Evolutionary conservation across 2,797 vertebrate species (phyloP), one percentile per base, ranked within the genome.

Genomic region (Gouania willdenowi): DNA sequence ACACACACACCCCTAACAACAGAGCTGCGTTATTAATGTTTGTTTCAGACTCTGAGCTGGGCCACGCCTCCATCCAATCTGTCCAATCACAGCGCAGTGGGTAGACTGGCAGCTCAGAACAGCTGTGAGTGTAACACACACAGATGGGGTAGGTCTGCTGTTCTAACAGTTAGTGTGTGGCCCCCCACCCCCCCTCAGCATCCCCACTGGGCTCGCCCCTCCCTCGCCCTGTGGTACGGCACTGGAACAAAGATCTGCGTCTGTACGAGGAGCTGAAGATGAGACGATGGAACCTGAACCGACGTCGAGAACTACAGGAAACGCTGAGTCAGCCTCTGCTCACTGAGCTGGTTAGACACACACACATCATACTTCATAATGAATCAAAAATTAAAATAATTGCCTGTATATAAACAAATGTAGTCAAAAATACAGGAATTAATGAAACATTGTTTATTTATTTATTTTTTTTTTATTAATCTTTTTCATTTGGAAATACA

Each of bases 231-330:
- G 63, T 63, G 1, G 42, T 42, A n/a, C 69, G 58, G 1, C 71
- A 83, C 5, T 86, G 86, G 83, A 54, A 60, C 0, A 86, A 85
- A 58, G 88, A 87, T 42, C 66, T 87, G 4, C 79, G 68, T 29
- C 66, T 88, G 2, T 88, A 84, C 1, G 88, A 90, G 19, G 88
- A 89, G 7, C 89, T 83, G 66, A 88, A 86, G 61, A 79, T 88
- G 9, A 81, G 85, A 3, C 55, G 77, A 3, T 68, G 73, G 18
- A 86, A 71, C 49, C 71, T 83, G 41, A 77, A 37, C 49, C 60
- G 79, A 3, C 78, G 86, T 10, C 58, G 84, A 1, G 87, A 90
- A 59, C 59, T 87, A 72, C 89, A 91, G 59, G 88, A 89, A 27
- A 75, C 66, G 2, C 65, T 90, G 16, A 89, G 89, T n/a, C 88